Conservation (phyloP, 2,113 vertebrate species). For the Trochalopteron elliotii region DNA sequence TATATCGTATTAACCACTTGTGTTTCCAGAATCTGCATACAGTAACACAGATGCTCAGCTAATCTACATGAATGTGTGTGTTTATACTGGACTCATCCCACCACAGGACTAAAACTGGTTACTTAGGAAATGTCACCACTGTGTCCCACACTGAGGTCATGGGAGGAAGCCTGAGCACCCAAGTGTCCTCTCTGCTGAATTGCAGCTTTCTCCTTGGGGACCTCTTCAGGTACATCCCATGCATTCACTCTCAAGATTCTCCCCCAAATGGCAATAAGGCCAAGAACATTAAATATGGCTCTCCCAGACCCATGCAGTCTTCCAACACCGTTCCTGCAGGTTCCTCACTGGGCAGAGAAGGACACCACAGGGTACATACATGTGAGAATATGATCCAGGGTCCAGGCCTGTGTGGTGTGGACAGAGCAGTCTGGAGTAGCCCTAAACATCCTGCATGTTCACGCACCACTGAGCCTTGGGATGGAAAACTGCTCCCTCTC, state of each 20-base stretch:
- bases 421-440: background rate
- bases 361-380: background rate
- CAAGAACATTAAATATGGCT: background rate
- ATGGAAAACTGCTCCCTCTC: background rate
- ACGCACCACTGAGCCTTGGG: background rate
- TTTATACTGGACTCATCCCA: background rate
- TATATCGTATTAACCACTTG: background rate
- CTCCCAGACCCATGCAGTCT: background rate
- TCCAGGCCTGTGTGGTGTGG: background rate
- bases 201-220: background rate
- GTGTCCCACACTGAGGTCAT: background rate
- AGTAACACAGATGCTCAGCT: background rate
- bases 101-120: background rate
- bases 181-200: background rate
- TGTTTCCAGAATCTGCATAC: background rate
- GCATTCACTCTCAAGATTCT: fast-evolving
- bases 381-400: background rate
- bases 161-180: background rate
- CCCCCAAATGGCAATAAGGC: background rate
- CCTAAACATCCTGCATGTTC: background rate
- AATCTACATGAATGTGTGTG: background rate
- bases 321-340: background rate
- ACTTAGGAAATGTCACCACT: background rate
- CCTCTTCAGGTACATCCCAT: background rate
- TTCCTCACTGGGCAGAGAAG: background rate